Evolutionary conservation across 2,888 invertebrate species (phyloP).

Genomic region (Noctua comes): DNA sequence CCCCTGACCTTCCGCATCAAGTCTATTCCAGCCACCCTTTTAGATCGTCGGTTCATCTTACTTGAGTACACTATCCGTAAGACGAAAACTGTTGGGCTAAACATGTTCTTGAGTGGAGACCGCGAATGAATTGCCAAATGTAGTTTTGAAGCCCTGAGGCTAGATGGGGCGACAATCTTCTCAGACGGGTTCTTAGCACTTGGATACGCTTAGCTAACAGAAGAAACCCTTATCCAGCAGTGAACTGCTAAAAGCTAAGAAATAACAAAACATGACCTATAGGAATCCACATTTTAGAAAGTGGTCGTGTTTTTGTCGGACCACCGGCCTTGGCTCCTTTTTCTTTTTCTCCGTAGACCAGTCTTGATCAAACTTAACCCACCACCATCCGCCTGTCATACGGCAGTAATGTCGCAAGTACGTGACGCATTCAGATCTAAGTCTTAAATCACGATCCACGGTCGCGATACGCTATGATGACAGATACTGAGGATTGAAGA

Average conservation of each 20-base stretch:
- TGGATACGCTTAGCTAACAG: neutral
- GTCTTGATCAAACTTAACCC: slow-evolving; percentile 4
- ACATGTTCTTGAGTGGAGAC: neutral
- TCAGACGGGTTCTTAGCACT: neutral
- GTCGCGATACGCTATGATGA: slow-evolving; percentile 61
- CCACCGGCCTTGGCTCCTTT: too few species aligned
- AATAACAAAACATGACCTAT: too few species aligned
- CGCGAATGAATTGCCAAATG: neutral
- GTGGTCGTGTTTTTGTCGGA: too few species aligned
- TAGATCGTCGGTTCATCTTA: too few species aligned
- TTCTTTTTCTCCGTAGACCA: neutral
- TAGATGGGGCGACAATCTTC: neutral
- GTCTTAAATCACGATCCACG: slow-evolving; percentile 65
- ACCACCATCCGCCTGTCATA: rapidly evolving
- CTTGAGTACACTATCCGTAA: too few species aligned
- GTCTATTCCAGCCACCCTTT: too few species aligned
- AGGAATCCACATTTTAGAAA: too few species aligned
- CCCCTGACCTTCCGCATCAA: too few species aligned
- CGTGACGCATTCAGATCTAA: slow-evolving; percentile 67
- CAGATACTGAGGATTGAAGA: slow-evolving; percentile 52
- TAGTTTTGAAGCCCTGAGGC: neutral
- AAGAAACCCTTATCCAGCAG: neutral
- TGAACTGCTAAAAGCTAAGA: too few species aligned
- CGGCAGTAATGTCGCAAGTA: slow-evolving; percentile 38
- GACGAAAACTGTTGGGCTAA: too few species aligned